Conservation (phyloP, 2,888 invertebrate species). For the Acronicta leporina region DNA sequence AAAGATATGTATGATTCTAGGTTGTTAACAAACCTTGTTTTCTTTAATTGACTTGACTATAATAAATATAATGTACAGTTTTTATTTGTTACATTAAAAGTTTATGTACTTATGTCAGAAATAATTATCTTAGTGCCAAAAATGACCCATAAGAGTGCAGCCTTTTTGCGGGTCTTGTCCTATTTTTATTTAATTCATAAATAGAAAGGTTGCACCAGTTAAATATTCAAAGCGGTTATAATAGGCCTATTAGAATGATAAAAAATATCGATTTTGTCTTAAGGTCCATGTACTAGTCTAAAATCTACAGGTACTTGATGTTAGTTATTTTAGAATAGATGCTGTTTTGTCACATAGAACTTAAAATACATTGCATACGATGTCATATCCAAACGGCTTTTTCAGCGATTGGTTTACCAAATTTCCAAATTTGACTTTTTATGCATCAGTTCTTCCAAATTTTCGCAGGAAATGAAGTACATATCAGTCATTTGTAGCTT, state of each 20-base stretch:
- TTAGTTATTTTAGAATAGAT: conserved; percentile 79
- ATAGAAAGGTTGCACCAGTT: conserved; percentile 42
- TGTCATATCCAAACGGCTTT: conserved; percentile 58
- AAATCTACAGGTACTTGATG: conserved; percentile 80
- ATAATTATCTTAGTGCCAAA: conserved; percentile 61
- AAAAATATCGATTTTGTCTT: conserved; percentile 67
- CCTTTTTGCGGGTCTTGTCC: conserved; percentile 39
- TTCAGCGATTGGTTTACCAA: conserved; percentile 25
- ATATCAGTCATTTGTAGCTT: conserved; percentile 73
- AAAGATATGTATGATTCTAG: conserved; percentile 26
- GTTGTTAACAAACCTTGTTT: conserved; percentile 29
- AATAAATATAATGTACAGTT: conserved; percentile 11
- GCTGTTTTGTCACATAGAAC: conserved; percentile 69
- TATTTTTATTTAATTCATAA: conserved; percentile 23
- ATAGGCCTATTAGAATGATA: conserved; percentile 79
- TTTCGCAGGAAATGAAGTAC: conserved; percentile 67
- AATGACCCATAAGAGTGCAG: conserved; percentile 46
- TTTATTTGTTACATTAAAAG: conserved; percentile 18
- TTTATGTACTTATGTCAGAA: conserved; percentile 27
- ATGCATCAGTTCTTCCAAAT: conserved; percentile 19
- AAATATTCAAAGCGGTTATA: conserved; percentile 56
- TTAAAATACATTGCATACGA: conserved; percentile 66
- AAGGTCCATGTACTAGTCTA: conserved; percentile 77
- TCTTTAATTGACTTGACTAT: conserved; percentile 14
- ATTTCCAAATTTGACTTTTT: conserved; percentile 14